Evolutionary conservation across 1,140 invertebrate species (phyloP), one percentile per base, ranked within the genome.

Genomic region (Drosophila micromelanica): DNA sequence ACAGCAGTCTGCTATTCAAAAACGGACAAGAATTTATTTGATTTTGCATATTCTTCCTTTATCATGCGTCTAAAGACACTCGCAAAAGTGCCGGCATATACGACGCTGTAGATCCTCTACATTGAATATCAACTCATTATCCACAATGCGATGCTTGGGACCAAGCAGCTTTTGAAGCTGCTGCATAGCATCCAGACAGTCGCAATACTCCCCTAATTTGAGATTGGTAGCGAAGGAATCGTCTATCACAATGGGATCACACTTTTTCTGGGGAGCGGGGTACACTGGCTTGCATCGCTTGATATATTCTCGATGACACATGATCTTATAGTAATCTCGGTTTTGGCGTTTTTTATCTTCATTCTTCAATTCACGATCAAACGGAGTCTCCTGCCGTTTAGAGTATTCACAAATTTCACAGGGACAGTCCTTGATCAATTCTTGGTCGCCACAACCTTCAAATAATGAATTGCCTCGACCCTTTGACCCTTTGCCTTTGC

Each of bases 331-430:
- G 4, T 84, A 84, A 1, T 76, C 67, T 0, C 60, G 46, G 6
- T 56, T 6, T 30, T 70, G 37, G 2, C 67, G 73, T 12, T 51
- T 42, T 9, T 62, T 62, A 2, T 76, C 62, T 2, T 45, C 54
- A 2, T 9, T 40, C 6, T 75, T 78, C 76, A 84, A 70, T 27
- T 84, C 59, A 7, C 42, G 30, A 9, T 84, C 79, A 20, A 84
- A 48, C 0, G 80, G 80, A 0, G 60, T 17, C 27, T 84, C 76
- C 32, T 20, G 2, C 9, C 52, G 48, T 1, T 45, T 71, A 68
- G 72, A 65, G 4, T 61, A 62, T 13, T 72, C 27, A 9, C 80
- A 84, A 8, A 78, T 59, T 20, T 57, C 30, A 35, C 79, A 82
- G 3, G 65, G 78, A 30, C 75, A 78, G 13, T 59, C 68, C 17